These are phyloP conservation scores for Gouania willdenowi DNA, from an alignment of 2,797 vertebrate species.

Conservation along the genomic window DNA sequence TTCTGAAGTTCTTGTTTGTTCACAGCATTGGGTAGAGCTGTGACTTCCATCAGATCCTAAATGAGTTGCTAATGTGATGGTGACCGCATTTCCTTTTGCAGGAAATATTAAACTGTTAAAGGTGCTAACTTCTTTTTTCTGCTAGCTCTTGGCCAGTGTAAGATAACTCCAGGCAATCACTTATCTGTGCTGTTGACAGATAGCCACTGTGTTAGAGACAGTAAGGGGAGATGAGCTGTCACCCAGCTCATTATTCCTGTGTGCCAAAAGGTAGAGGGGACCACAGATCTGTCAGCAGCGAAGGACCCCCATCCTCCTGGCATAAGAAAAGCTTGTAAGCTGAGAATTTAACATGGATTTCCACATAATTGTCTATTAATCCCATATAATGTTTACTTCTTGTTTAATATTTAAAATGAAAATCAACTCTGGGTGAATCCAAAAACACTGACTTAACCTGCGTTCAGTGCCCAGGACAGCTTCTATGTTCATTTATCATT, in stretches of 20 bases:
- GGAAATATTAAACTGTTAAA: constrained; percentile 69
- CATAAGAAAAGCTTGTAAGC: background rate
- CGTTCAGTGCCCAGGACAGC: too few relatives aligned
- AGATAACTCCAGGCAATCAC: constrained; percentile 72
- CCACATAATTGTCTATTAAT: too few relatives aligned
- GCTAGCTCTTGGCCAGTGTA: constrained; percentile 56
- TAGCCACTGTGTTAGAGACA: constrained; percentile 47
- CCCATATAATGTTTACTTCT: too few relatives aligned
- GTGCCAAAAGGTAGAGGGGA: constrained; percentile 31
- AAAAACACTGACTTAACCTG: too few relatives aligned
- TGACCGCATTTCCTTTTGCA: too few relatives aligned
- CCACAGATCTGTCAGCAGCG: constrained; percentile 33
- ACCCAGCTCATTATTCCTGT: constrained; percentile 37
- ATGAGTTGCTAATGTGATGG: too few relatives aligned
- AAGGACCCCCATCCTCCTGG: constrained; percentile 3
- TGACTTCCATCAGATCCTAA: too few relatives aligned
- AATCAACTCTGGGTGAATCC: too few relatives aligned
- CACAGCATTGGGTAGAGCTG: too few relatives aligned
- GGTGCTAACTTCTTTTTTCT: constrained; percentile 68
- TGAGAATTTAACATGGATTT: background rate
- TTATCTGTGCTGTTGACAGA: constrained; percentile 69
- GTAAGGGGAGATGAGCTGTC: constrained; percentile 63
- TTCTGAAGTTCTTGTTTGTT: too few relatives aligned
- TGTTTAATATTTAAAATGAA: too few relatives aligned
- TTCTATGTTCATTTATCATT: too few relatives aligned